Base-by-base conservation (phyloP, 92 coral and sea anemone species). In the Paragorgia papillata region DNA sequence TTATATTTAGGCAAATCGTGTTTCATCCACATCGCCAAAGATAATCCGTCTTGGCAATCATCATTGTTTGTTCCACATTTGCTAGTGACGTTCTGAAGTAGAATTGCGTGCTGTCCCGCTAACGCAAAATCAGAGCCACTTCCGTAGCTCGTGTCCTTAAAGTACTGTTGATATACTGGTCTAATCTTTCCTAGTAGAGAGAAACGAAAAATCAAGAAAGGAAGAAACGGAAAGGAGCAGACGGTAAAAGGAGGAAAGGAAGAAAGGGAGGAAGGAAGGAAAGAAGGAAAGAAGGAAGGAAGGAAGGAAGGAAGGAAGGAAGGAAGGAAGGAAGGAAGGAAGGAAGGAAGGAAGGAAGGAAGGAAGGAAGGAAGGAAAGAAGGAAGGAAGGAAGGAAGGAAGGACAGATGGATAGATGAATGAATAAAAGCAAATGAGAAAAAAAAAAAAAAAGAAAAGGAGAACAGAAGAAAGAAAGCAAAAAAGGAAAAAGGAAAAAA, bases 21-120 rank as follows among this genome's bases (percentile, higher is more conserved):
- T 30, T 68, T 68, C 75, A 49, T 44, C 75, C 75, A 68, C 75
- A 68, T 68, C 9, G 75, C 54, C 31, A 68, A 68, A 1, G 75
- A 44, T 14, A 68, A 49, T 24, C 57, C 75, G 28, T 43, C 55
- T 24, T 44, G 57, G n/a, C 75, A 68, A 15, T 68, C 60, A 13
- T 25, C 26, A 13, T 46, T 44, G 57, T 26, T 49, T 6, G 25
- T 34, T 19, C 59, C 75, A 28, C 75, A 68, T 27, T 14, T 68
- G 22, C 39, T 51, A 46, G 37, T 68, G 0, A 68, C 37, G 37
- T 49, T 68, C 24, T 31, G 59, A 26, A 27, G n/a, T 18, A 44
- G 26, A 30, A n/a, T 20, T 26, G 32, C 40, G 26, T 44, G 33
- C 24, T 68, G 12, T 15, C 59, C 59, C 17, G 75, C 53, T 19